Evolutionary conservation across 1,140 invertebrate species (phyloP), one percentile per base, ranked within the genome.

Genomic region (Drosophila kohkoa): DNA sequence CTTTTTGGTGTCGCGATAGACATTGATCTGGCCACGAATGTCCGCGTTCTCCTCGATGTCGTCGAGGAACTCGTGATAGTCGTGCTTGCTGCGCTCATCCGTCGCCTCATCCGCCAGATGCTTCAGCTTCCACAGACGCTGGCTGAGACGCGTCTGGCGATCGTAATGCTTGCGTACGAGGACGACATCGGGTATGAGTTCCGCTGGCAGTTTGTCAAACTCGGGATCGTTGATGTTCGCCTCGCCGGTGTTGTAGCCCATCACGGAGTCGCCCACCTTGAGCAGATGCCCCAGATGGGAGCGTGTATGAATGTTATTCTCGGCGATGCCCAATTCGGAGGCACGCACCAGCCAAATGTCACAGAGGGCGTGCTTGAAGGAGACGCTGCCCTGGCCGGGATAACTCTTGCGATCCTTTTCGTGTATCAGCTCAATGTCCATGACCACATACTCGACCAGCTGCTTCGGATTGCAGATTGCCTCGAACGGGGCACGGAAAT

Each of bases 271-370:
- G 30, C 99, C 99, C 71, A 96, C 95, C 91, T 98, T 97, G 10
- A 99, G 93, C 55, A 99, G 89, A 93, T 99, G 97, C 0, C 99
- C 99, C 43, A 99, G 93, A 94, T 99, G 99, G 32, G 98, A 98
- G 79, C 96, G 94, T 32, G 96, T 96, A 85, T 99, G 97, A 75
- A 97, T 95, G 10, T 95, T 94, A 82, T 95, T 96, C n/a, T 98
- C 96, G 65, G 96, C 96, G 7, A 96, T 93, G 8, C 98, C 98
- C 32, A 99, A 93, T 91, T 99, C 98, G 63, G 95, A 96, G 30
- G 97, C 95, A 92, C 96, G 96, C 0, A 98, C 97, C 1, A 99
- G 94, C 97, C 98, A 99, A 25, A 98, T 96, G 93, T 99, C 98
- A 15, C 98, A 96, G 54, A 99, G 93, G 3, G 96, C 95, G 93